Conservation (phyloP, 2,888 invertebrate genomes). For the Apeira syringaria region DNA sequence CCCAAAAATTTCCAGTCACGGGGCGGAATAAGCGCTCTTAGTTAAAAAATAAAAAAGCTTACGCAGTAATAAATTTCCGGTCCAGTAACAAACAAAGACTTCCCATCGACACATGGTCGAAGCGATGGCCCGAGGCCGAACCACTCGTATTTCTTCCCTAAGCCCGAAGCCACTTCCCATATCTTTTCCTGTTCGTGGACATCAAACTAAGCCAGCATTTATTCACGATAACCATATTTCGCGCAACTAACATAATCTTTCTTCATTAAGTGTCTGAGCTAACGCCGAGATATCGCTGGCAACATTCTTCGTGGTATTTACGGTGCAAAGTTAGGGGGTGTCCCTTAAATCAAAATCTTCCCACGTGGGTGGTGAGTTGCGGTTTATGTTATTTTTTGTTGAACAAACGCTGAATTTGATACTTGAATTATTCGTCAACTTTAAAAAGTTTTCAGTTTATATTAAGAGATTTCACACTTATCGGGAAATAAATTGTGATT, state of each 20-base stretch:
- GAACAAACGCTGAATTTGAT: too few species aligned
- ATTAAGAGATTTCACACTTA: too few species aligned
- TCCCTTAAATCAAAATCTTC: constrained; percentile 21
- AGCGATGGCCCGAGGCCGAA: constrained; percentile 13
- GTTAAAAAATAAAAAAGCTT: constrained; percentile 15
- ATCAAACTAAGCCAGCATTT: constrained; percentile 20
- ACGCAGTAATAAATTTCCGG: constrained; percentile 17
- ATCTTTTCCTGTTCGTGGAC: constrained; percentile 18
- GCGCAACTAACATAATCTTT: constrained; percentile 25
- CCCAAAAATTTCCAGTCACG: background rate
- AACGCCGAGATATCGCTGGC: constrained; percentile 23
- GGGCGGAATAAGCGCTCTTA: background rate
- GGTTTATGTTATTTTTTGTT: too few species aligned
- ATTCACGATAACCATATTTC: constrained; percentile 23
- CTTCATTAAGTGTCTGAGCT: constrained; percentile 27
- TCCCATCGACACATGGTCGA: constrained; percentile 17
- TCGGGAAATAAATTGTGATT: too few species aligned
- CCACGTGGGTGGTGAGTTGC: background rate
- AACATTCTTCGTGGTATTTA: constrained; percentile 24
- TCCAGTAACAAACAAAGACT: constrained; percentile 18
- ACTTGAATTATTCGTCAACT: too few species aligned
- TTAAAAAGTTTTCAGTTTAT: too few species aligned
- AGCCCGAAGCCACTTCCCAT: constrained; percentile 13
- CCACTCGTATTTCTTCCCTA: constrained; percentile 21
- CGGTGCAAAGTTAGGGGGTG: constrained; percentile 17